These are phyloP conservation scores for Camelus bactrianus DNA, from an alignment of 2,113 vertebrate species.

Conservation along the genomic window DNA sequence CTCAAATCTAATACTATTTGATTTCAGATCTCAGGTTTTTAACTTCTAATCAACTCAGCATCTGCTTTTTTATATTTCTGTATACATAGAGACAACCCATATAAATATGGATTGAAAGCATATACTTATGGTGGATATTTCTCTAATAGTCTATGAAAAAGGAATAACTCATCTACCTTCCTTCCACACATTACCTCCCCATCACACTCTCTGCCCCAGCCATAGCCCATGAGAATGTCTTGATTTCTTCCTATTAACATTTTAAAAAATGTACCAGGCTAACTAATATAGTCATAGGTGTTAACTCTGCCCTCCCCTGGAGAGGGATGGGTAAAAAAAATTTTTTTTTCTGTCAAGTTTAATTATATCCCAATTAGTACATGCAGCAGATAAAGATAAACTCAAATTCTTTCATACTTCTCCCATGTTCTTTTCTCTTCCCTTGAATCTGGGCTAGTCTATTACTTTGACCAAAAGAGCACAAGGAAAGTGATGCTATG, in stretches of 20 bases:
- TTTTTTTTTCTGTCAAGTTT: neutral
- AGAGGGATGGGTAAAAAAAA: neutral
- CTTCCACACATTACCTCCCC: neutral
- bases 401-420: neutral
- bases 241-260: neutral
- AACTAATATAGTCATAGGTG: neutral
- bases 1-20: neutral
- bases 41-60: neutral
- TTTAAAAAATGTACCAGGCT: neutral
- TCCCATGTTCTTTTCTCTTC: neutral
- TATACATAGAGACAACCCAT: neutral
- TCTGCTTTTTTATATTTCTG: neutral
- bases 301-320: neutral
- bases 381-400: neutral
- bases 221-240: neutral
- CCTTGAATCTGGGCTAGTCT: neutral
- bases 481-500: neutral
- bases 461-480: neutral
- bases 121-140: neutral
- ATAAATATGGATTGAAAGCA: neutral
- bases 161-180: neutral
- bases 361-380: neutral
- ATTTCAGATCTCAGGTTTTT: neutral
- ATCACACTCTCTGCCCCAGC: neutral
- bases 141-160: neutral